A percentile compares a stretch with the other conserved stretches of the same genome.
Evolutionary conservation across 2,113 vertebrate species (phyloP).

Genomic region (Monopterus albus): DNA sequence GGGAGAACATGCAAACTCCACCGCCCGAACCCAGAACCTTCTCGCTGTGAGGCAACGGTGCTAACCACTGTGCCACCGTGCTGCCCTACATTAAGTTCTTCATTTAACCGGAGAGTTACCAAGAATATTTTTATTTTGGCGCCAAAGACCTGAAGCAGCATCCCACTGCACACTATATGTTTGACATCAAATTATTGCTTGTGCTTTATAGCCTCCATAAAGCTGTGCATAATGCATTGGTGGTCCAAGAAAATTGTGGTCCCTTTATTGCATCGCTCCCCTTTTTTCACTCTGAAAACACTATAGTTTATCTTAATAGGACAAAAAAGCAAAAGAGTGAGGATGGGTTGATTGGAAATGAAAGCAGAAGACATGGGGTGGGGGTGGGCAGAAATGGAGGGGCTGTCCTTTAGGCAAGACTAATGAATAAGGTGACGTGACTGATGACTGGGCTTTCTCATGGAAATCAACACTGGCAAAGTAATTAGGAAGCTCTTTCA

Average conservation of each 20-base stretch:
- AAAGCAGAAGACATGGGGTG: slow-evolving; percentile 17
- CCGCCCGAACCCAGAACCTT: too few relatives aligned
- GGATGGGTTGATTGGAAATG: slow-evolving; percentile 45
- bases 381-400: background rate
- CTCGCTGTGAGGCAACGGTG: too few relatives aligned
- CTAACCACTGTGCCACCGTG: too few relatives aligned
- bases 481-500: slow-evolving; percentile 73
- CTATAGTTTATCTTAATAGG: slow-evolving; percentile 30
- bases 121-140: background rate
- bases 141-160: background rate
- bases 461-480: slow-evolving; percentile 67
- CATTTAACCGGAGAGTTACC: too few relatives aligned
- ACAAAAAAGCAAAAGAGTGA: slow-evolving; percentile 20
- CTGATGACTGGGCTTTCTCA: slow-evolving; percentile 74
- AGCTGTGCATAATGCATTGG: slow-evolving; percentile 4
- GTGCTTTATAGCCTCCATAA: too few relatives aligned
- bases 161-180: background rate
- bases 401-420: slow-evolving; percentile 56
- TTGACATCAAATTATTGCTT: too few relatives aligned
- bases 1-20: too few relatives aligned
- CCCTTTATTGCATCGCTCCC: slow-evolving; percentile 21
- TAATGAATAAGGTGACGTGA: slow-evolving; percentile 75
- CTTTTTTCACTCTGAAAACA: slow-evolving; percentile 15
- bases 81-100: too few relatives aligned
- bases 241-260: slow-evolving; percentile 10